Evolutionary conservation across 2,797 vertebrate species (phyloP), one percentile per base, ranked within the genome.

Genomic region (Naso thynnoides): DNA sequence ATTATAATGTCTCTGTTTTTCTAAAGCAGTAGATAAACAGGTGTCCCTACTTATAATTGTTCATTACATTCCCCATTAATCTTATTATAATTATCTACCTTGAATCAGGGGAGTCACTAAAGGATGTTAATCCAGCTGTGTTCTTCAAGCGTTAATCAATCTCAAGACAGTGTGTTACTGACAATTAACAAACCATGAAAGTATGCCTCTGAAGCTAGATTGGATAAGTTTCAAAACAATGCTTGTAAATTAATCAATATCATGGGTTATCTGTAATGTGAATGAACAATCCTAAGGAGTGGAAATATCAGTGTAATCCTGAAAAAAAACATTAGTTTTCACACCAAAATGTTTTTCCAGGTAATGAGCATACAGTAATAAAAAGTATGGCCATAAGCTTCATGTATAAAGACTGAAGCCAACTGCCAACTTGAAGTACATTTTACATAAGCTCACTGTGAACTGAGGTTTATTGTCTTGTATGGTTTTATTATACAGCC

Each of bases 81-180:
- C 21, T 19, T 15, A 42, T 52, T 69, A 36, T 31, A n/a, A 41
- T 6, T 57, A 38, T 74, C 31, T 65, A 5, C 2, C 5, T 54
- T 55, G 21, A 61, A 27, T 33, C 2, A 15, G 16, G 54, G 15
- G 6, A 7, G 21, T 31, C 13, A 50, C 33, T 36, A 24, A 36
- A 44, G 18, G 21, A 54, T 27, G 38, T 26, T 41, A 62, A 41
- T 48, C 29, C 16, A 44, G 3, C 11, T 39, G 29, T 78, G 60
- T 61, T 60, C 50, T 83, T 77, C 75, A 60, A 68, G 62, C 56
- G 50, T 14, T 77, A 49, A 69, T 61, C 18, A 58, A 42, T 67
- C 39, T 64, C 42, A 36, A 61, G 42, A 45, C 24, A 45, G 13
- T 64, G 49, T 48, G 42, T 24, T n/a, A 14, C 36, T 54, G 54